Conservation (phyloP, 1,140 invertebrate genomes). For the Bombus vancouverensis region DNA sequence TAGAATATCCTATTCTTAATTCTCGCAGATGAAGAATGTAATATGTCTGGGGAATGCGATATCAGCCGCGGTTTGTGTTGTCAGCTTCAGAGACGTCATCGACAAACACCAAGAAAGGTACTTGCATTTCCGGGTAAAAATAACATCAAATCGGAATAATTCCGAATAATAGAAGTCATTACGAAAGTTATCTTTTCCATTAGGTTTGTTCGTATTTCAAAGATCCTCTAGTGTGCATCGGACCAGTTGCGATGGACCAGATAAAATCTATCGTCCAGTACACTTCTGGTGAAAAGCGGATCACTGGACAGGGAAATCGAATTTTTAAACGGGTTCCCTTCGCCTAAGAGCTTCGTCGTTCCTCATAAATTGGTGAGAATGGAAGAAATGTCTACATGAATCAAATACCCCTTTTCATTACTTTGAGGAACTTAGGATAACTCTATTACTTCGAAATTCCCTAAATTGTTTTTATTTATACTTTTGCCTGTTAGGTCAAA, state of each 20-base stretch:
- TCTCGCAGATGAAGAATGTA: constrained; percentile 89
- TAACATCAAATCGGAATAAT: neutral
- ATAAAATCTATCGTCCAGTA: constrained; percentile 88
- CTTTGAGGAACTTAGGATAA: constrained; percentile 35
- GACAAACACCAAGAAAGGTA: constrained; percentile 92
- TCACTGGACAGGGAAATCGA: constrained; percentile 84
- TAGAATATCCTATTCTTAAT: constrained; percentile 2
- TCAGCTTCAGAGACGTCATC: constrained; percentile 92
- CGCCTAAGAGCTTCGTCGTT: constrained; percentile 65
- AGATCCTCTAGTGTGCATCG: constrained; percentile 93
- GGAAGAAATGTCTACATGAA: constrained; percentile 37
- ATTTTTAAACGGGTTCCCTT: constrained; percentile 77
- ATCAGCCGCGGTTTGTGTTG: constrained; percentile 93
- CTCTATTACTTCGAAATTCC: constrained; percentile 47
- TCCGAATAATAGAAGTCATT: neutral
- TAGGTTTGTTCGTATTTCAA: constrained; percentile 95
- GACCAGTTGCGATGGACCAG: constrained; percentile 90
- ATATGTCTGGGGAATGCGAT: constrained; percentile 92
- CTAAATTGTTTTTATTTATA: constrained; percentile 41
- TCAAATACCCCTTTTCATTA: constrained; percentile 52
- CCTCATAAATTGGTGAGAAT: constrained; percentile 2
- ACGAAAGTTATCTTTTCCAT: neutral
- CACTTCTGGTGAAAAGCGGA: constrained; percentile 90
- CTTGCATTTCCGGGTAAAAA: neutral
- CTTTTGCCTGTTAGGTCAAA: neutral